Evolutionary conservation across 2,888 invertebrate genomes (phyloP).

Genomic region (Trimorus sp.): DNA sequence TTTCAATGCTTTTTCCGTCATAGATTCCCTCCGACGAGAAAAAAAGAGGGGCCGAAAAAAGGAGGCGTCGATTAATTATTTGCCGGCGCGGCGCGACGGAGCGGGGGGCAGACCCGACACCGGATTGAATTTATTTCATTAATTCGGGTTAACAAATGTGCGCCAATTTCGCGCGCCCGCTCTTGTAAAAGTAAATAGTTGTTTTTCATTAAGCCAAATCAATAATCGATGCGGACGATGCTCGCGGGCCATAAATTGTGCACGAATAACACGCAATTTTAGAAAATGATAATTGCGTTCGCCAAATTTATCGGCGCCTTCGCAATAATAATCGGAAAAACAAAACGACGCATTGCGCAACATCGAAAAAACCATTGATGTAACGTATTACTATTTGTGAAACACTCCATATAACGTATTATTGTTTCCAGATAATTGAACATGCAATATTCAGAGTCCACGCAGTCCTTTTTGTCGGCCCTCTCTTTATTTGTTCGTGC

Average conservation of each 20-base stretch:
- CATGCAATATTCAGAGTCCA: constrained; percentile 64
- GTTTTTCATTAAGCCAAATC: constrained; percentile 52
- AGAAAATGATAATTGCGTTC: constrained; percentile 59
- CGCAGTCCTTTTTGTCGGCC: constrained; percentile 64
- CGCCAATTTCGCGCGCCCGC: constrained; percentile 2
- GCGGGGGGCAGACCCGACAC: too few species aligned
- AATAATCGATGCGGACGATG: constrained; percentile 35
- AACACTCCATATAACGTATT: constrained; percentile 64
- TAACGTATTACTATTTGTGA: constrained; percentile 64
- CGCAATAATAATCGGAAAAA: constrained; percentile 54
- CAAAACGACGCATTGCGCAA: constrained; percentile 56
- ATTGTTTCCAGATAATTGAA: constrained; percentile 66
- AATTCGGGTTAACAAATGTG: constrained; percentile 24
- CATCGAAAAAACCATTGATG: constrained; percentile 55
- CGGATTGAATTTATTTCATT: constrained; percentile 10
- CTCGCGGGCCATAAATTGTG: constrained; percentile 26
- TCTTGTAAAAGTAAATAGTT: constrained; percentile 46
- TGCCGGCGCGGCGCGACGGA: neutral
- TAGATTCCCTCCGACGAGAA: constrained; percentile 28
- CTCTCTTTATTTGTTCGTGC: constrained; percentile 66
- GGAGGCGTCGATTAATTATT: constrained; percentile 36
- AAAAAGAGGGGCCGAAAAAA: constrained; percentile 2
- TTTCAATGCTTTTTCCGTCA: constrained; percentile 44
- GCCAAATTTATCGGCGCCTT: constrained; percentile 55
- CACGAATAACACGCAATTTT: constrained; percentile 41